Conservation (phyloP, 1,140 invertebrate genomes). For the Aphaenogaster floridana region DNA sequence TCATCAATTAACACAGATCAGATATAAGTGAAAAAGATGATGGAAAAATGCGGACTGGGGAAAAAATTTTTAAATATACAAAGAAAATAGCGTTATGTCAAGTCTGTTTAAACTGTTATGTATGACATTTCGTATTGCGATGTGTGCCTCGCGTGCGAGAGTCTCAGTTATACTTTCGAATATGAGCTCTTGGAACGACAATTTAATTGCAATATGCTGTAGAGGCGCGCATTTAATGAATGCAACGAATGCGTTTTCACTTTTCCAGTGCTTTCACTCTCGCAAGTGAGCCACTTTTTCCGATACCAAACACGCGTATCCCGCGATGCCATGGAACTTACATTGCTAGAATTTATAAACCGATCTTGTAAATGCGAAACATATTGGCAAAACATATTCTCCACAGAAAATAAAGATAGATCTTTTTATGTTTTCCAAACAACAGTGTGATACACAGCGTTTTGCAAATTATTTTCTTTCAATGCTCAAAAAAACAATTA, state of each 20-base stretch:
- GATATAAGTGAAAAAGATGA: neutral
- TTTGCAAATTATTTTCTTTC: neutral
- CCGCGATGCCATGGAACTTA: conserved; percentile 27
- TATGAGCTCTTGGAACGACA: conserved; percentile 25
- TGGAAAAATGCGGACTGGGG: neutral
- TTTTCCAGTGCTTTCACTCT: conserved; percentile 76
- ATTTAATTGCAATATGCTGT: conserved; percentile 60
- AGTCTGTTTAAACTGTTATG: neutral
- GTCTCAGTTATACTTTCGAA: conserved; percentile 52
- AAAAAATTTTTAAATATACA: neutral
- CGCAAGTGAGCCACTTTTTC: conserved; percentile 64
- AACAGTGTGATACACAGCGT: neutral
- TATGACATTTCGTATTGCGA: conserved; percentile 28
- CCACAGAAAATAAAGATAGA: neutral
- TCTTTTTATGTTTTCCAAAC: neutral
- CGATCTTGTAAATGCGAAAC: conserved; percentile 4
- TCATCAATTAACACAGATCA: neutral
- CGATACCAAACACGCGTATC: conserved; percentile 62
- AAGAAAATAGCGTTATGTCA: neutral
- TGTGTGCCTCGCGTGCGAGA: conserved; percentile 23
- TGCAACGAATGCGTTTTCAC: conserved; percentile 71
- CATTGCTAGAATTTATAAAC: neutral
- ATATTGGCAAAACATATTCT: neutral
- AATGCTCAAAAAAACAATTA: neutral
- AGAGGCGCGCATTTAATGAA: conserved; percentile 60